Percentiles rank a stretch among this genome's conserved stretches.
These are phyloP conservation scores for Philereme vetulata DNA, from an alignment of 2,888 invertebrate species.

Conservation along the genomic window DNA sequence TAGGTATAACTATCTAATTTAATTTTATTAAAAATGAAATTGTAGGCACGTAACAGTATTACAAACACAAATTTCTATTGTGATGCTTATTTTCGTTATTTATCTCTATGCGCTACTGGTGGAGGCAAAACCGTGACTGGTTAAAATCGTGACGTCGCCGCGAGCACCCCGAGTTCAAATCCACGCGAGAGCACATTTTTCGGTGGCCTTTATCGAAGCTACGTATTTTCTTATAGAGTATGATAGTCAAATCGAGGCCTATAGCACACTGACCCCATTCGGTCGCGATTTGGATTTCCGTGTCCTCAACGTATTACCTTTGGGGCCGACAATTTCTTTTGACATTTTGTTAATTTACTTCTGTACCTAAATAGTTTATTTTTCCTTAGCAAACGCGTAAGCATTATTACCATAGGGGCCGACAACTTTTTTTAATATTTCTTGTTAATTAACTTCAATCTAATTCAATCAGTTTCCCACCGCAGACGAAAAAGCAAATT, in stretches of 20 bases:
- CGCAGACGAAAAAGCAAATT: too few relatives aligned
- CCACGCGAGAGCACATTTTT: conserved; percentile 10
- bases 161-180: conserved; percentile 15
- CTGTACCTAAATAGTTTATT: neutral
- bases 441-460: too few relatives aligned
- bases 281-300: conserved; percentile 26
- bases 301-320: conserved; percentile 31
- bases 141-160: neutral
- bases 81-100: conserved; percentile 9
- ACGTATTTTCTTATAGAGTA: conserved; percentile 29
- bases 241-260: conserved; percentile 30
- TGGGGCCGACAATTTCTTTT: conserved; percentile 26
- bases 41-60: too few relatives aligned
- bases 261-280: conserved; percentile 23
- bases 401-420: too few relatives aligned
- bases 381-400: neutral
- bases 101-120: conserved; percentile 13
- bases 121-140: neutral
- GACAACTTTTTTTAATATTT: too few relatives aligned
- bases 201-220: conserved; percentile 31
- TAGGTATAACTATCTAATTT: too few relatives aligned
- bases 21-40: too few relatives aligned
- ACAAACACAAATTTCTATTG: too few relatives aligned
- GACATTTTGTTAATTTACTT: neutral
- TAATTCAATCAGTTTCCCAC: too few relatives aligned